Base-by-base conservation (phyloP, 30 jellyfish, hydroid and myxozoan genomes). In the Hydra vulgaris region DNA sequence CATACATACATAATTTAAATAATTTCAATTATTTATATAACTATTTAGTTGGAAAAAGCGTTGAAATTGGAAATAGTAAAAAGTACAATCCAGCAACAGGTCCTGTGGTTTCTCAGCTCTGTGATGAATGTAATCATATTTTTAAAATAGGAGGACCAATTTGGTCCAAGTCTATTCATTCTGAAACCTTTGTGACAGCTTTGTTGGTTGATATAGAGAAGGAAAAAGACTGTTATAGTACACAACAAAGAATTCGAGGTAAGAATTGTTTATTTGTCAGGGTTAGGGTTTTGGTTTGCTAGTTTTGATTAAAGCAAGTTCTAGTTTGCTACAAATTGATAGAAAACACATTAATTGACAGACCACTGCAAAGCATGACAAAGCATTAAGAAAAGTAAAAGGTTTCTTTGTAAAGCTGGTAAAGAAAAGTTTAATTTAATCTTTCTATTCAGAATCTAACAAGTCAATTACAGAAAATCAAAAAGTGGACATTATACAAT, bases 141-240 rank as follows among this genome's bases (percentile, higher is more conserved):
- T 87, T 87, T 72, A 84, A 81, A 71, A 83, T 94, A 74, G 97
- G 96, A 18, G 99, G 99, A 0, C 97, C 99, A 17, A 81, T 94
- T 67, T 94, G 97, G 97, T 74, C 95, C 0, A 95, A 84, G 26
- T 91, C 96, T 55, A 85, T 94, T 25, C 97, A 94, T 75, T 86
- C 79, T 56, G 66, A 56, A 18, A 71, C 20, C 0, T 94, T 94
- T 78, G 95, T 94, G n/a, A 75, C 83, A 7, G 77, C 79, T 8
- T 78, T 89, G 70, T 70, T 81, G 25, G 53, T 73, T 1, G 76
- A 86, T 21, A 19, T 88, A n/a, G 74, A 87, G 56, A 54, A 70
- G 8, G 95, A 89, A 21, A 72, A 61, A 26, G 82, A 85, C 0
- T 21, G 73, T 56, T 89, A 81, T 74, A 80, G 74, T 78, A 94